Percentiles rank a stretch among this genome's conserved stretches.
These are phyloP conservation scores for Spodoptera picta DNA, from an alignment of 2,888 invertebrate genomes.

Conservation along the genomic window DNA sequence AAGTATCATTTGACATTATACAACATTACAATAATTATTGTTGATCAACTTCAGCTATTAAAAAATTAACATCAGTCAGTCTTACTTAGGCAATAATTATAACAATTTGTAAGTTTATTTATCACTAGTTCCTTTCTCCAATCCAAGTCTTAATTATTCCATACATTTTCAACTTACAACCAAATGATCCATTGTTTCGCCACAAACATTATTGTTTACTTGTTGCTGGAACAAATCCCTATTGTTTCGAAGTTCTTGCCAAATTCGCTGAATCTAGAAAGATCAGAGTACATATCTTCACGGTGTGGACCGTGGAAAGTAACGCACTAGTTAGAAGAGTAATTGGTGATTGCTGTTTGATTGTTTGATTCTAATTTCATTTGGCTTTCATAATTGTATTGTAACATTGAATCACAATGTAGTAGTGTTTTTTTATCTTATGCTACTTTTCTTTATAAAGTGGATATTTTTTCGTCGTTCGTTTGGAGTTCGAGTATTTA, in stretches of 20 bases:
- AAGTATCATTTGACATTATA: no score
- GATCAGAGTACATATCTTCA: conserved; percentile 38
- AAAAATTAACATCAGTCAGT: not conserved
- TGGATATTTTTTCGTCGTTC: no score
- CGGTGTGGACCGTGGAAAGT: conserved; percentile 25
- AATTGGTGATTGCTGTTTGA: conserved; percentile 15
- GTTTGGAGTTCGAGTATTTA: no score
- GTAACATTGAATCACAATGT: no score
- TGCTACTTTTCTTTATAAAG: no score
- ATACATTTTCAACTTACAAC: conserved; percentile 24
- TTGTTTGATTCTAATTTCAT: not conserved
- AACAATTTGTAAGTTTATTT: no score
- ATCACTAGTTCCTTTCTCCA: conserved; percentile 23
- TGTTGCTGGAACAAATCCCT: conserved; percentile 30
- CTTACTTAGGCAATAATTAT: no score
- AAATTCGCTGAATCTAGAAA: conserved; percentile 36
- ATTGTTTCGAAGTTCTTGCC: conserved; percentile 55
- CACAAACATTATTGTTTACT: conserved; percentile 36
- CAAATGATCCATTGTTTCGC: conserved; percentile 29
- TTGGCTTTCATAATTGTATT: not conserved
- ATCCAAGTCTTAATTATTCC: conserved; percentile 4
- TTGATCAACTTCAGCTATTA: not conserved
- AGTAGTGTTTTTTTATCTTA: no score
- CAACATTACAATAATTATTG: no score
- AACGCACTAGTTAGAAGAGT: conserved; percentile 21